These are phyloP conservation scores for Hydraecia micacea DNA, from an alignment of 2,888 invertebrate species.

Conservation along the genomic window DNA sequence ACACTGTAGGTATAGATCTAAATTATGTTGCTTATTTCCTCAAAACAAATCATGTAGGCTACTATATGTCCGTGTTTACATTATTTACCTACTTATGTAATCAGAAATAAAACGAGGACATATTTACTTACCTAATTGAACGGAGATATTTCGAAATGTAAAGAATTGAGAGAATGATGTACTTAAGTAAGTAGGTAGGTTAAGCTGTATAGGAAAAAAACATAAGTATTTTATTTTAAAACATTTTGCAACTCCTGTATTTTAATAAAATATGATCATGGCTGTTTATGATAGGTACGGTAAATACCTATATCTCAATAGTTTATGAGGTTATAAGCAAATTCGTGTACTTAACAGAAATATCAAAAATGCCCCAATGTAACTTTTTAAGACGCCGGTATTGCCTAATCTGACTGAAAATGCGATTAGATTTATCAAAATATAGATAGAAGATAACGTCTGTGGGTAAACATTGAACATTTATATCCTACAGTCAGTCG, in stretches of 20 bases:
- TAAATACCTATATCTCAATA: neutral
- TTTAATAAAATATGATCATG: too few relatives aligned
- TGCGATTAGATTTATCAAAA: constrained; percentile 17
- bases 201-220: neutral
- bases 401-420: constrained; percentile 30
- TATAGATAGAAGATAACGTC: constrained; percentile 16
- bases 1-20: neutral
- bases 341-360: neutral
- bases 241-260: neutral
- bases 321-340: neutral
- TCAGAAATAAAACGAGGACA: constrained; percentile 59
- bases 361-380: neutral
- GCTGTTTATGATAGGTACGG: too few relatives aligned
- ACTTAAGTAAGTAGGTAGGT: constrained; percentile 16
- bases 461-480: constrained; percentile 10
- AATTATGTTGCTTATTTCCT: constrained; percentile 45
- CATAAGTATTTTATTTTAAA: neutral
- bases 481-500: neutral
- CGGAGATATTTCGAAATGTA: constrained; percentile 40
- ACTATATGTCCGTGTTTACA: constrained; percentile 31
- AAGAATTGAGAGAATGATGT: constrained; percentile 30
- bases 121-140: constrained; percentile 55
- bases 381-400: neutral
- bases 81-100: constrained; percentile 53
- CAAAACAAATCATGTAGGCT: constrained; percentile 33